Evolutionary conservation across 2,888 invertebrate species (phyloP), one percentile per base, ranked within the genome.

Genomic region (Netelia melanura): DNA sequence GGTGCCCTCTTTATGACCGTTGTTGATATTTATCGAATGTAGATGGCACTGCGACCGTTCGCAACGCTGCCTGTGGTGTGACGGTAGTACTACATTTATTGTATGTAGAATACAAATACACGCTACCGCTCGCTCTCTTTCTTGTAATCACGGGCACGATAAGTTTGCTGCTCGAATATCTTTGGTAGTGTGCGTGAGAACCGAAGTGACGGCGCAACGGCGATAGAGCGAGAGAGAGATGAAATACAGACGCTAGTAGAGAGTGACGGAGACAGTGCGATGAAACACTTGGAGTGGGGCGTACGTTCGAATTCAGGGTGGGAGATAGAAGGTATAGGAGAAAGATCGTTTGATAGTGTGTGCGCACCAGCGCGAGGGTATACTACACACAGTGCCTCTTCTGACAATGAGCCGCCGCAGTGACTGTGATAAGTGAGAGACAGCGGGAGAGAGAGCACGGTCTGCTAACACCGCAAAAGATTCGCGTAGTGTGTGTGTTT

Each of bases 341-440:
- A 85, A 85, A 85, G 82, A 82, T 58, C 68, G 65, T 68, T 70
- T 70, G 86, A 80, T 84, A 85, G 81, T 81, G 80, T 86, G 79
- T 68, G 84, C 87, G 81, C 85, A 83, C 86, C 81, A 83, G 86
- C 86, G 84, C 67, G 87, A 86, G 86, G 76, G 88, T 78, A 81
- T 84, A 86, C 84, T 74, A 86, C 81, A 82, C 77, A 17, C 74
- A 84, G 86, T 86, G 87, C 84, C 85, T 86, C 87, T 91, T 91
- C 92, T 92, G 92, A 92, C 92, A 92, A 92, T 92, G 92, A 91
- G 91, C 91, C 89, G 91, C 91, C 87, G 90, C 90, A 89, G 91
- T 90, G 92, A 91, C 91, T 92, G 92, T 91, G 92, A 92, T 92
- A 92, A 92, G 91, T 92, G 91, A 92, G 90, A 82, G 83, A 83